Percentiles rank a stretch among this genome's conserved stretches.
Evolutionary conservation across 2,113 vertebrate genomes (phyloP).

Genomic region (Tinamus guttatus): DNA sequence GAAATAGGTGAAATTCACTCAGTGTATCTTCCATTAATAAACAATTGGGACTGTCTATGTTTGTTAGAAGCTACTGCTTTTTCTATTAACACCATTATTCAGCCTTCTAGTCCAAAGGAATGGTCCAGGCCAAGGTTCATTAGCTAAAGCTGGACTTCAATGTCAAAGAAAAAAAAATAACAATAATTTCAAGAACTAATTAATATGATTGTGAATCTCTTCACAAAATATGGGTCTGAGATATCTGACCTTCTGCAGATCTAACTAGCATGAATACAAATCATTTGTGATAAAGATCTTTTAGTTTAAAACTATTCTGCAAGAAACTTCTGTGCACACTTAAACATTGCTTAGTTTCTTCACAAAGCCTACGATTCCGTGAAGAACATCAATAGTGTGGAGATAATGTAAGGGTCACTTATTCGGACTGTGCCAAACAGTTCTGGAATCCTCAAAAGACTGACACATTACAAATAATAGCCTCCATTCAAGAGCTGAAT

Average conservation of each 20-base stretch:
- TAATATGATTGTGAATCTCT: neutral
- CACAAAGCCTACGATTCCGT: neutral
- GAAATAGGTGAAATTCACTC: neutral
- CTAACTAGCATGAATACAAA: neutral
- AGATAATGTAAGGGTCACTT: conserved; percentile 31
- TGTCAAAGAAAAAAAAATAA: neutral
- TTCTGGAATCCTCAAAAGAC: neutral
- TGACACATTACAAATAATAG: neutral
- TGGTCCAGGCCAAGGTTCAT: neutral
- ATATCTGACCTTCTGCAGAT: neutral
- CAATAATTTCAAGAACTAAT: neutral
- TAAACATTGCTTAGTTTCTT: neutral
- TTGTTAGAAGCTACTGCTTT: neutral
- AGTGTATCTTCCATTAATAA: neutral
- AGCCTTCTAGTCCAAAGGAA: neutral
- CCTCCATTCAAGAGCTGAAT: neutral
- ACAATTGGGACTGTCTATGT: neutral
- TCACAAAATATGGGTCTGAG: neutral
- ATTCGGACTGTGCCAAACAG: neutral
- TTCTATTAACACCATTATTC: neutral
- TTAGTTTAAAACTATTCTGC: neutral
- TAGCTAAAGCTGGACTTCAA: neutral
- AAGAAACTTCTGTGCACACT: neutral
- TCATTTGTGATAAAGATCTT: neutral
- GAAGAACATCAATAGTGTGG: neutral